phyloP scores from a whole-genome alignment of 2,888 invertebrate genomes.

The Pyralis farinalis region DNA sequence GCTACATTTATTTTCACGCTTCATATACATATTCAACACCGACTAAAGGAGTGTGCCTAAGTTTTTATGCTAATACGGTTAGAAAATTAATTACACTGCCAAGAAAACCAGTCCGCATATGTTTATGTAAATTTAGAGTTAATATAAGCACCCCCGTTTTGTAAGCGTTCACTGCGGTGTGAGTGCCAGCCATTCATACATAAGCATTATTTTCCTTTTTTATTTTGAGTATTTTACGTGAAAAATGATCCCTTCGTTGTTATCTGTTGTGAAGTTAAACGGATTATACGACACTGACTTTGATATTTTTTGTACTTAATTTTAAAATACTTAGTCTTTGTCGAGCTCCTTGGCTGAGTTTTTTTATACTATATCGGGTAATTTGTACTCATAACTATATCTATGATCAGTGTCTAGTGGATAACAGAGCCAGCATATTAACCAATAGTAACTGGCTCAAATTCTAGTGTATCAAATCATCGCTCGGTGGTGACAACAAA shows the following conservation, averaged over 20 bases:
- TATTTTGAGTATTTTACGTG: constrained; percentile 13
- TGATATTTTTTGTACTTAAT: constrained; percentile 1
- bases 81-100: not conserved
- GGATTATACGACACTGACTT: constrained; percentile 5
- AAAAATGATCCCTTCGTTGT: constrained; percentile 16
- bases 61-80: not conserved
- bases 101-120: not conserved
- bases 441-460: no score
- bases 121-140: not conserved
- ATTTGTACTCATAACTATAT: no score
- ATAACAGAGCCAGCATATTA: no score
- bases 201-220: constrained; percentile 15
- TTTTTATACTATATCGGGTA: no score
- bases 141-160: not conserved
- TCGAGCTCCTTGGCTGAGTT: no score
- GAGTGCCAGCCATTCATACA: constrained; percentile 7
- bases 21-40: no score
- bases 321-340: not conserved
- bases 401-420: no score
- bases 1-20: no score
- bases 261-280: constrained; percentile 4
- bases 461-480: no score
- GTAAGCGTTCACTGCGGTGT: constrained; percentile 11
- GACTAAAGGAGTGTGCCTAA: no score
- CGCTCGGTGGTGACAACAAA: no score